These are phyloP conservation scores for Noctilio leporinus DNA, from an alignment of 2,113 vertebrate species.

Conservation along the genomic window DNA sequence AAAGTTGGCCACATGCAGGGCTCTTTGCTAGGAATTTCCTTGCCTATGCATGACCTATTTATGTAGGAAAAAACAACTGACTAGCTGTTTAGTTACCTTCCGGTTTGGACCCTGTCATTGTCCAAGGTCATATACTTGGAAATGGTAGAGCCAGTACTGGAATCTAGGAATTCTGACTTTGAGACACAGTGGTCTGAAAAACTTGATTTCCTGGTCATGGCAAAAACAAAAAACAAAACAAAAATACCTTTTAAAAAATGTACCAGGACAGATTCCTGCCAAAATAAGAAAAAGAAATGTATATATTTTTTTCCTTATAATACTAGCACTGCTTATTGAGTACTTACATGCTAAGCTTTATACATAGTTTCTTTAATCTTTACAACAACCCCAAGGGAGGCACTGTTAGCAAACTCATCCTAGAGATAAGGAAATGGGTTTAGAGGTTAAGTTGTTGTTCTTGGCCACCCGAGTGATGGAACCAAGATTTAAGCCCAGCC, in stretches of 20 bases:
- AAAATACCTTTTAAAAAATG: neutral
- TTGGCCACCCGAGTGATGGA: neutral
- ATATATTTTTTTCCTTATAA: neutral
- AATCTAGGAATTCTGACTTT: constrained; percentile 16
- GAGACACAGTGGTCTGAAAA: neutral
- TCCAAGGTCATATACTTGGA: neutral
- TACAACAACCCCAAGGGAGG: neutral
- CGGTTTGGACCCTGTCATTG: neutral
- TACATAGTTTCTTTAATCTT: neutral
- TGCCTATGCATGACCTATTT: neutral
- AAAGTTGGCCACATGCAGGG: neutral
- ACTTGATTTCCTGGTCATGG: neutral
- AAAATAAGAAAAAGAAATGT: neutral
- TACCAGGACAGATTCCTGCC: neutral
- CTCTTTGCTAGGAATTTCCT: neutral
- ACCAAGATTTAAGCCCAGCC: neutral
- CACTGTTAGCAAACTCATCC: neutral
- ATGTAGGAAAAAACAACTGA: neutral
- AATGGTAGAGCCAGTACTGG: neutral
- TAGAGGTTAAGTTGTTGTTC: neutral
- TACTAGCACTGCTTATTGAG: neutral
- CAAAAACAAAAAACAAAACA: neutral
- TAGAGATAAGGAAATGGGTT: neutral
- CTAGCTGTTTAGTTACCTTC: neutral
- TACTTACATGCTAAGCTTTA: neutral